These are phyloP conservation scores for Athalia rosae DNA, from an alignment of 2,888 invertebrate genomes.

Conservation along the genomic window DNA sequence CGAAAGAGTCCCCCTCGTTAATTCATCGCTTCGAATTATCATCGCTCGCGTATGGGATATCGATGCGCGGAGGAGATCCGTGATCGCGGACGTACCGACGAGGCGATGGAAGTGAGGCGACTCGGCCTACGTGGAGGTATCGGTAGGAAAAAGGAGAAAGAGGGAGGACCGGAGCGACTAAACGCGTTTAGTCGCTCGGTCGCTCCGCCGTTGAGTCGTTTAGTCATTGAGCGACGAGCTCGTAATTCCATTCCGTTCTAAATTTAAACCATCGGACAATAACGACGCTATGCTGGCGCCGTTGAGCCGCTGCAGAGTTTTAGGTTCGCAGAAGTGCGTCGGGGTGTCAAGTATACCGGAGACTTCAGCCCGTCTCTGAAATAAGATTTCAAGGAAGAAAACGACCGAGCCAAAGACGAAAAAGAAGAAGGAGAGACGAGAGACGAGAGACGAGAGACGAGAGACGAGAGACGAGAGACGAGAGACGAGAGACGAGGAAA, in stretches of 20 bases:
- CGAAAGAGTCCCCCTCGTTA: too few relatives aligned
- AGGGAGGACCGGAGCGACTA: background rate
- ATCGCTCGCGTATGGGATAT: too few relatives aligned
- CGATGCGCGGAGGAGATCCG: too few relatives aligned
- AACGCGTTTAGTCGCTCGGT: conserved; percentile 34
- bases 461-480: background rate
- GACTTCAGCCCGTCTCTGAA: background rate
- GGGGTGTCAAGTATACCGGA: background rate
- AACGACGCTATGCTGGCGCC: background rate
- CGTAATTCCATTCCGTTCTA: conserved; percentile 36
- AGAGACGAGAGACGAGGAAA: background rate
- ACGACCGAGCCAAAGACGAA: background rate
- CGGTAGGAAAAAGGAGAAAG: background rate
- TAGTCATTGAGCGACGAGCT: conserved; percentile 5
- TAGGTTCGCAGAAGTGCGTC: conserved; percentile 11
- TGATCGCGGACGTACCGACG: too few relatives aligned
- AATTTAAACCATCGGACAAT: conserved; percentile 39
- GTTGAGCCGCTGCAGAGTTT: background rate
- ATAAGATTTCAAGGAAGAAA: background rate
- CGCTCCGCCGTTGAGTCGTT: conserved; percentile 13
- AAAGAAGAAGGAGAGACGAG: background rate
- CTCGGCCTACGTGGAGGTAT: background rate
- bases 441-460: background rate
- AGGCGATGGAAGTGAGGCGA: too few relatives aligned
- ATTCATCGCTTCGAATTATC: too few relatives aligned